Evolutionary conservation across 23 tunicate genomes (phyloP), one percentile per base, ranked within the genome.

Genomic region (Corella eumyota): DNA sequence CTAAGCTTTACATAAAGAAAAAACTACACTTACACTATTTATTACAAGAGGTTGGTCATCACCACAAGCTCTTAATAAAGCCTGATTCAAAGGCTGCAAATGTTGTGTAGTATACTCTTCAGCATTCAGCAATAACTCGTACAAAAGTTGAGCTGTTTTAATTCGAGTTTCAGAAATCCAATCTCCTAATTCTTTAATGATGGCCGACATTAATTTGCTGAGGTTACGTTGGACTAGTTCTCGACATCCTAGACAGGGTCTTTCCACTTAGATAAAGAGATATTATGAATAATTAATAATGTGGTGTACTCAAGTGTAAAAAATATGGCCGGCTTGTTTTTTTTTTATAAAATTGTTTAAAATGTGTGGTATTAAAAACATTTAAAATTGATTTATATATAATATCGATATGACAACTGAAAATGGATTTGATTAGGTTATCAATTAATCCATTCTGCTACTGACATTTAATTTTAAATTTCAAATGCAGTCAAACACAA

Each of bases 91-190:
- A 20, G 96, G 96, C 66, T 88, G 96, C 96, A 88, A 78, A 45
- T 88, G 96, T 57, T 88, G 96, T 13, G 96, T 88, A 1, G 85
- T 88, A 66, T 88, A 88, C 20, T 73, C 88, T 40, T 88, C 96
- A 0, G 96, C 96, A 63, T 88, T 88, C 0, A 88, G 68, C 35
- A 88, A 60, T 34, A 88, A 65, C 66, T 72, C 74, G 54, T 72
- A 73, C 45, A 79, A 47, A 5, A 88, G 73, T 32, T 88, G 96
- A 26, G 96, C 73, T 17, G 96, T 88, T 34, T 79, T 79, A 4
- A 72, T 62, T 36, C 88, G 36, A 3, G 96, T 88, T 37, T 88
- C 96, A 0, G 70, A 66, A 25, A 88, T 88, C 96, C 96, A 88
- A 50, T 88, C 96, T 29, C 81, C 80, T 24, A 88, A 54, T 64